Evolutionary conservation across 2,113 vertebrate species (phyloP).

Genomic region (Grallaria varia): DNA sequence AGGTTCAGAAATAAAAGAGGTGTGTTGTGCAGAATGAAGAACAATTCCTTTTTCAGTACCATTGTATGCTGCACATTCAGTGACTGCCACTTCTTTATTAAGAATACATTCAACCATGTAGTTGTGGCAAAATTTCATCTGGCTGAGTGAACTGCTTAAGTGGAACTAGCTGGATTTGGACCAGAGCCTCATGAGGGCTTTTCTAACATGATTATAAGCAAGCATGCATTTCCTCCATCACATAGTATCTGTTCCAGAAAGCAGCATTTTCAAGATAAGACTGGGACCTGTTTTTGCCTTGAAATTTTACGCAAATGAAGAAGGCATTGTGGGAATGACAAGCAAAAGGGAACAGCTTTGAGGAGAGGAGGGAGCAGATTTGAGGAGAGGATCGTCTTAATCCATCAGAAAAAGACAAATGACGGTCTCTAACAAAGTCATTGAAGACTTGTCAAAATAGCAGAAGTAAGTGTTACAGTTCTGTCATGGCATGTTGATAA

Average conservation of each 20-base stretch:
- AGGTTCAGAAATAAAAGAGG: not conserved
- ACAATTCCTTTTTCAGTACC: not conserved
- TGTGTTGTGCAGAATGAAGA: not conserved
- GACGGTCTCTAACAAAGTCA: not conserved
- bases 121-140: not conserved
- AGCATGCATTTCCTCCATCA: not conserved
- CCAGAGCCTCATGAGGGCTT: not conserved
- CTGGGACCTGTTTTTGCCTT: not conserved
- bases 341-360: not conserved
- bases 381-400: not conserved
- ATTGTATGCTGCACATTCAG: not conserved
- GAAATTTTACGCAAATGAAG: not conserved
- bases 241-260: not conserved
- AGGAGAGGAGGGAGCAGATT: not conserved
- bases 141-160: not conserved
- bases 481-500: not conserved
- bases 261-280: not conserved
- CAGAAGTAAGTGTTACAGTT: not conserved
- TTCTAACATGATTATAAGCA: not conserved
- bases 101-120: not conserved
- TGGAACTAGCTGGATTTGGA: not conserved
- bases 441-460: not conserved
- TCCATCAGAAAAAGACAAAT: not conserved
- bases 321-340: not conserved
- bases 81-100: not conserved